Evolutionary conservation across 1,140 invertebrate species (phyloP), one percentile per base, ranked within the genome.

Genomic region (Anoplolepis gracilipes): DNA sequence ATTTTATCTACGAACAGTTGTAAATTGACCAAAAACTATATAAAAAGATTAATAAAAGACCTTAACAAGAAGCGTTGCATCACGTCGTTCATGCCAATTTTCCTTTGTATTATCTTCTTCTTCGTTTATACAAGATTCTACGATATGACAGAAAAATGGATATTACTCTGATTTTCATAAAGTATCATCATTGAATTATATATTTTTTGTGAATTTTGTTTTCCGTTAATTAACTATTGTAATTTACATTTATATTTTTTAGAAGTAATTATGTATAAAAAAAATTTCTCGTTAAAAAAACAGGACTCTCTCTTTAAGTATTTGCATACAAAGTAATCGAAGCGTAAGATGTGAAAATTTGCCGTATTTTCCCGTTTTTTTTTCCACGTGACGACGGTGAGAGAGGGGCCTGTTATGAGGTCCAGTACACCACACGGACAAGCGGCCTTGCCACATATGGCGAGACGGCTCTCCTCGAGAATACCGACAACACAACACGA

Each of bases 361-460:
- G 11, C 30, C 36, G 36, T 59, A 76, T 85, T 59, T 75, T 69
- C 39, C 33, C n/a, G 53, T 2, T 67, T 57, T 65, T n/a, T 78
- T 25, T 73, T 39, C 10, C 57, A 62, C 57, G 65, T 39, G 73
- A 57, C 61, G 42, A 46, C 30, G 53, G 39, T 61, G 76, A 84
- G 69, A 70, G 55, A 59, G 55, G 87, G 79, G 88, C 85, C 87
- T 87, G 89, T 91, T 91, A 91, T 82, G 88, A 88, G 90, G 77
- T 82, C 89, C 87, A 89, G 91, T 91, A 88, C n/a, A n/a, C 84
- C 85, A 88, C 87, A 91, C 85, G 89, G 84, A 91, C 84, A 84
- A 73, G 70, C 91, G 92, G 88, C 93, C 93, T 94, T 93, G 93
- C 93, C 93, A 86, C 87, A 91, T 93, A 93, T 93, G 93, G 92